Base-by-base conservation (phyloP, 1,140 invertebrate genomes). In the Drosophila varians region DNA sequence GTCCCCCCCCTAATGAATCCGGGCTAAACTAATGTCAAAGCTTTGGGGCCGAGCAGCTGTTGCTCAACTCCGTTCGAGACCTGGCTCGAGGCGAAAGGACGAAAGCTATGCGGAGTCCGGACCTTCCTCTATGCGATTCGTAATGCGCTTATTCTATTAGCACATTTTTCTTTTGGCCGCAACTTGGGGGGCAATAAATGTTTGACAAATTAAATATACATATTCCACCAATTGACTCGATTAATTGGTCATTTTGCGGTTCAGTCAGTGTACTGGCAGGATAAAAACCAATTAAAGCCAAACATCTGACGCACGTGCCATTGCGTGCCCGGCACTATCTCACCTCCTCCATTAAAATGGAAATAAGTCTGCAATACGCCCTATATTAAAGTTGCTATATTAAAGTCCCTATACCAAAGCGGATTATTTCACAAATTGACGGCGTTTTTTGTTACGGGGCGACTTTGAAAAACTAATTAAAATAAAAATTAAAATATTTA, bases 221-320 rank as follows among this genome's bases (percentile, higher is more conserved):
- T 72, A 53, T 66, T 66, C 26, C 21, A 26, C 23, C 68, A 53
- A 62, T 72, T 71, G 69, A 61, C 34, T 72, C 47, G 48, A 52
- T 62, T 72, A 72, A 72, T 72, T 72, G 69, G 56, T 36, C 23
- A 47, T 61, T 66, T 34, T 40, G 47, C 43, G 61, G 61, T 21
- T 66, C 38, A 34, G 26, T 21, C 61, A 43, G 14, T 26, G n/a
- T n/a, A n/a, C n/a, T n/a, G 21, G 4, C 16, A 31, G 46, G 21
- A 56, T 38, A 28, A 21, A 4, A 21, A 18, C 11, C 46, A 25
- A 49, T 53, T 58, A 28, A 11, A 45, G 14, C 21, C 23, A 5
- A 55, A 43, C 26, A 38, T 31, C 36, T 82, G 57, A 82, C 77
- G 79, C 57, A 77, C 58, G 79, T 84, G 40, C 45, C 64, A 58